Base-by-base conservation (phyloP, 2,888 invertebrate genomes). In the Scelioninae gen. 1 region DNA sequence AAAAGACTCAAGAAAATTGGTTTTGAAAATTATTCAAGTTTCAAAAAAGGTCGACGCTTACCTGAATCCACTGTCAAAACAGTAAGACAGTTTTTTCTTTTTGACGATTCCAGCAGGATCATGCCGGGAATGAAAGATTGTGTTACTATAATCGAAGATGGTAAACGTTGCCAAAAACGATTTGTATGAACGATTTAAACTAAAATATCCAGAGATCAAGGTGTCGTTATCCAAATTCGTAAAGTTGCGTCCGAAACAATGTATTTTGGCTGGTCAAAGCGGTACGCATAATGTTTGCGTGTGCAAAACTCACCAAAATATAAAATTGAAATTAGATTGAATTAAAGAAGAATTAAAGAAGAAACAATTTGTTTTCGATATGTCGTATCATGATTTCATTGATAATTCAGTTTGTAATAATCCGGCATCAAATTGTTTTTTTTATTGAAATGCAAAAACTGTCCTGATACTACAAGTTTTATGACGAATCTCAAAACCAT, bases 101-200 rank as follows among this genome's bases (percentile, higher is more conserved):
- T 53, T 1, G 56, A 78, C 45, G 58, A 58, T 10, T 43, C 38
- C 0, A 75, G 66, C n/a, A 16, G 75, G 9, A 45, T 63, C 13
- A 63, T 71, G 71, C 65, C 69, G 1, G 78, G 71, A 13, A 56
- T 32, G 13, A 78, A 71, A 29, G 58, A 78, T 38, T 71, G 23
- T 34, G 63, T 55, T 13, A 71, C 71, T 0, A 47, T 78, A 13
- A 23, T 43, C 0, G 31, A 49, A 43, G 43, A 77, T 47, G 69
- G 69, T 10, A 62, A 60, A 47, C 68, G 68, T 16, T 31, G 49
- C 16, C 49, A 40, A 13, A 29, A 62, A 62, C 53, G 74, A 74
- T 13, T 55, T 74, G 15, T 45, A 63, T 38, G 13, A 56, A 13
- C 16, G 32, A 34, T 74, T 74, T 5, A 62, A 43, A 15, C 9